phyloP scores from a whole-genome alignment of 2,113 vertebrate genomes.

The Strigops habroptila region DNA sequence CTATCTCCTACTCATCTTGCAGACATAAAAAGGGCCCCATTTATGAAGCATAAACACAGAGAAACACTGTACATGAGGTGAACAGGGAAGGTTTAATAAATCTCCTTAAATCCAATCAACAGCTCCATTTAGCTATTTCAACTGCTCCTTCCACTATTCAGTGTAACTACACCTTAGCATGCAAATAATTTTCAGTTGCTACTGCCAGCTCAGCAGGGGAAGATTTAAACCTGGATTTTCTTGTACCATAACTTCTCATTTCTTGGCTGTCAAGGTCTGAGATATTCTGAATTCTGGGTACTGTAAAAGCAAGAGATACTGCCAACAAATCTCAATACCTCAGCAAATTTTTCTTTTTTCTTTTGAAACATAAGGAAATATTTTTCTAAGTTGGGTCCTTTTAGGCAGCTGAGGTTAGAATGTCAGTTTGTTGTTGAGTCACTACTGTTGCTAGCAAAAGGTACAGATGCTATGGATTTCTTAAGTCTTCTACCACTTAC shows the following conservation, averaged over 20 bases:
- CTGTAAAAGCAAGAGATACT: neutral
- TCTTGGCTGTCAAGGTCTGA: slow-evolving; percentile 47
- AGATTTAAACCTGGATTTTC: slow-evolving; percentile 59
- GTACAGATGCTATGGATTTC: neutral
- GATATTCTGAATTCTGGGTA: neutral
- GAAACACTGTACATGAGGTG: neutral
- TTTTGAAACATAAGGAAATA: neutral
- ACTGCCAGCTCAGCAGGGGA: slow-evolving; percentile 49
- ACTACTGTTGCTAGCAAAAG: neutral
- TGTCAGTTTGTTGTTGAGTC: neutral
- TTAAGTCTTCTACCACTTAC: neutral
- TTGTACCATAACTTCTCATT: slow-evolving; percentile 41
- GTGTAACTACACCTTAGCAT: neutral
- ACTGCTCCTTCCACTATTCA: neutral
- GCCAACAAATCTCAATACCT: neutral
- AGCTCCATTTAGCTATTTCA: neutral
- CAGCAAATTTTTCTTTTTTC: neutral
- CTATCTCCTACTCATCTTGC: neutral
- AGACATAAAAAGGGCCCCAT: neutral
- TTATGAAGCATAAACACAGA: neutral
- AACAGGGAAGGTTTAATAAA: neutral
- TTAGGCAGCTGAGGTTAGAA: neutral
- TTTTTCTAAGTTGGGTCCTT: neutral
- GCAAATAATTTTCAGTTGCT: slow-evolving; percentile 10
- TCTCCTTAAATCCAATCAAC: neutral